Base-by-base conservation (phyloP, 2,113 vertebrate genomes). In the Riparia riparia region DNA sequence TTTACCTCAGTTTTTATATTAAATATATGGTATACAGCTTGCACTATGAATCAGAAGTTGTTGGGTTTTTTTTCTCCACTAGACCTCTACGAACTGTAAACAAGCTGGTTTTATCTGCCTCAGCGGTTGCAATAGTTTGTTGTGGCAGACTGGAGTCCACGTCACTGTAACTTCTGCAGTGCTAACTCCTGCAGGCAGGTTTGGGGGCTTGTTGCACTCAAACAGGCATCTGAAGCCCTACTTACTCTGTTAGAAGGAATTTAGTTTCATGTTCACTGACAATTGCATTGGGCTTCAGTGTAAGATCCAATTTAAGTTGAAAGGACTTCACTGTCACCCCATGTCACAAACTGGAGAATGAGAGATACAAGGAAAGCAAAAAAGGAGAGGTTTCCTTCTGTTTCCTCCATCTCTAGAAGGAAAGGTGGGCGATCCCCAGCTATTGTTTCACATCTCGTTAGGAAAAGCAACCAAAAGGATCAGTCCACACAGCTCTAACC, bases 161-260 rank as follows among this genome's bases (percentile, higher is more conserved):
- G 68, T 63, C 79, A 56, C 72, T 54, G 57, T 56, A 68, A 79
- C 32, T 82, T 61, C 11, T 47, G 71, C 50, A 73, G 83, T 44
- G 42, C 76, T 39, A 57, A 41, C 58, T 94, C 68, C 57, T 89
- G 82, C 66, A 77, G 88, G 71, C 56, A 71, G 72, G 66, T 93
- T 3, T 50, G 31, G 77, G 86, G 66, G 54, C 69, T 63, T 13
- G 21, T 41, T 60, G 45, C 34, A 34, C 50, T 64, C 66, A 28
- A 44, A 45, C 72, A 72, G 42, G 45, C 49, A 57, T 37, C 71
- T 69, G 82, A 91, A 94, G 50, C 45, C 42, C 63, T 72, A 37
- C 74, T 63, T 56, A 31, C 37, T 82, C 49, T 47, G 53, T 72
- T 88, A 72, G 70, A 90, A 79, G 56, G 76, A 64, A 69, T 89